Evolutionary conservation across 2,888 invertebrate species (phyloP).

Genomic region (Ditula angustiorana): DNA sequence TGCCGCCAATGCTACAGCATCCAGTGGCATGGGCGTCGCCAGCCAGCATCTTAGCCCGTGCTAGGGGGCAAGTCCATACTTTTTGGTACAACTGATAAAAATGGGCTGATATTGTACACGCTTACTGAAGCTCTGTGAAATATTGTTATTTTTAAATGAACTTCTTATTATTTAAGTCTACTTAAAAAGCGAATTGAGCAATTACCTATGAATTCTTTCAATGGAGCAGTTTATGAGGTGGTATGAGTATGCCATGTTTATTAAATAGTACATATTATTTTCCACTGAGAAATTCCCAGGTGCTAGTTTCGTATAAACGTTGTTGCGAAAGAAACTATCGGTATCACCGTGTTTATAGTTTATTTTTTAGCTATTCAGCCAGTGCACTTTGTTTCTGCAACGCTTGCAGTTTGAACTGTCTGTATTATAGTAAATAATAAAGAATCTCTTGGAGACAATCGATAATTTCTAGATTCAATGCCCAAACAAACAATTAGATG

Average conservation of each 20-base stretch:
- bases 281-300: background rate
- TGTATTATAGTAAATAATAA: background rate
- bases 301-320: no score
- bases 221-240: background rate
- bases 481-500: conserved; percentile 24
- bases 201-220: background rate
- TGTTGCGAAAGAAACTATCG: background rate
- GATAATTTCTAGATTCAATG: background rate
- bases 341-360: background rate
- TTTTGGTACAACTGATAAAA: no score
- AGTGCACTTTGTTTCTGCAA: background rate
- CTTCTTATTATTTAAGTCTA: no score
- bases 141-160: no score
- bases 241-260: no score
- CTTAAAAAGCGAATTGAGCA: background rate
- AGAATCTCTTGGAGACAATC: conserved; percentile 2
- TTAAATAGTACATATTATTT: background rate
- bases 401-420: background rate
- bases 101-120: no score
- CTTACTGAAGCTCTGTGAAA: no score
- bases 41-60: no score
- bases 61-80: no score
- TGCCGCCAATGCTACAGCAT: no score
- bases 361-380: background rate
- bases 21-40: no score